These are phyloP conservation scores for Tetranychus piercei DNA, from an alignment of 2,888 invertebrate genomes.

Conservation along the genomic window DNA sequence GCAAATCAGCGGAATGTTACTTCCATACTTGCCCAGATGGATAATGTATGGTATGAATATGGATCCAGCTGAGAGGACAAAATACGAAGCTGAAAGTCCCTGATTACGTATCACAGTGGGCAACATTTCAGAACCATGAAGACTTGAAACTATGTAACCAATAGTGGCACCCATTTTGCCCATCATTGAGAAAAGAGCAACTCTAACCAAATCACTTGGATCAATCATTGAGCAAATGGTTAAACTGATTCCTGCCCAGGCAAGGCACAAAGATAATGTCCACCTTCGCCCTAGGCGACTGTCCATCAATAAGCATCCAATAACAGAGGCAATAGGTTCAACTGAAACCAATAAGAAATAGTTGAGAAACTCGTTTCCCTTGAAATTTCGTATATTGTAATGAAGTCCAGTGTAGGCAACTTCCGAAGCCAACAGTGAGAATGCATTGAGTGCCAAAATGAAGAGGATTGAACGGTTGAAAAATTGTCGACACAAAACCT, in stretches of 20 bases:
- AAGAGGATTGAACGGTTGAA: background rate
- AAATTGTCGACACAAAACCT: background rate
- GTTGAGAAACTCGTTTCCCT: constrained; percentile 47
- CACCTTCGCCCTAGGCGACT: constrained; percentile 38
- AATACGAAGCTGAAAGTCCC: constrained; percentile 31
- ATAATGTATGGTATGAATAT: constrained; percentile 8
- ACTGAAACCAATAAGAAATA: constrained; percentile 45
- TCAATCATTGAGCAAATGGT: constrained; percentile 31
- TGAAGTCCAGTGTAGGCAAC: constrained; percentile 30
- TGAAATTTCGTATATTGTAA: constrained; percentile 33
- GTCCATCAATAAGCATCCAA: constrained; percentile 40
- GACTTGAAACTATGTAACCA: constrained; percentile 42
- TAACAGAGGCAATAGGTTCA: constrained; percentile 45
- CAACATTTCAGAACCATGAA: constrained; percentile 47
- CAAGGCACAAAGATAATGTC: constrained; percentile 37
- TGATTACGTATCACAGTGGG: constrained; percentile 48
- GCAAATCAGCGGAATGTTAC: constrained; percentile 52
- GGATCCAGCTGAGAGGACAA: background rate
- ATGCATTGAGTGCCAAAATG: constrained; percentile 24
- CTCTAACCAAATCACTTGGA: background rate
- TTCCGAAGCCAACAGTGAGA: constrained; percentile 27
- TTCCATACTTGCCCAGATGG: constrained; percentile 6
- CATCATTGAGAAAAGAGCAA: constrained; percentile 21
- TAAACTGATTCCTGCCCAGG: constrained; percentile 34
- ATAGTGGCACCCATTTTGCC: constrained; percentile 34